Base-by-base conservation (phyloP, 1,140 invertebrate species). In the Trypoxylus dichotomus region DNA sequence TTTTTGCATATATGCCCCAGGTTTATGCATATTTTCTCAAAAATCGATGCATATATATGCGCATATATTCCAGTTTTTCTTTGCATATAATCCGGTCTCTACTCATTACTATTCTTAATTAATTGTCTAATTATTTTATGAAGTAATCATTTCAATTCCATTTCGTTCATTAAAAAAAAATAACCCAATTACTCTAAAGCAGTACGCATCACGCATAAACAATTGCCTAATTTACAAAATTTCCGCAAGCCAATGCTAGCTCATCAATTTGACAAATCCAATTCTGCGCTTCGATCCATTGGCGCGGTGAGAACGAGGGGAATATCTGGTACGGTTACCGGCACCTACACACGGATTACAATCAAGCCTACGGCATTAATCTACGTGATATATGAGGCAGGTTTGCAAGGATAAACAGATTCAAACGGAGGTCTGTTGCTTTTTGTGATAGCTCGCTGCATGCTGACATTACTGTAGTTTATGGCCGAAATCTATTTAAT, bases 311-410 rank as follows among this genome's bases (percentile, higher is more conserved):
- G 19, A 25, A 24, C 19, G 19, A 68, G 21, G 15, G 60, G 32
- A 37, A 37, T 37, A 37, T 37, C 10, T 37, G 32, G 32, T 37
- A 37, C 32, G 10, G 32, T 8, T 37, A 37, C 32, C 32, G 32
- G 32, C 32, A 37, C 15, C 47, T 19, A 21, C 47, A 21, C 47
- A 58, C 47, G 47, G 79, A 80, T 80, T 80, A 80, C 79, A 80
- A 80, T 80, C 76, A 80, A 80, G 77, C 79, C 79, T 73, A 80
- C 79, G 77, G 76, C 79, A 80, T 80, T 80, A 80, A 78, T 75
- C 79, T 75, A 43, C 77, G 78, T 80, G 79, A 80, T 80, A 78
- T 80, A 80, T 78, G 77, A 60, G 24, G 58, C 77, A 77, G 77
- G 77, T 74, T 72, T 80, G 75, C 77, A 78, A 80, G 77, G 79